These are phyloP conservation scores for Orthosia gothica DNA, from an alignment of 2,888 invertebrate genomes.

Conservation along the genomic window DNA sequence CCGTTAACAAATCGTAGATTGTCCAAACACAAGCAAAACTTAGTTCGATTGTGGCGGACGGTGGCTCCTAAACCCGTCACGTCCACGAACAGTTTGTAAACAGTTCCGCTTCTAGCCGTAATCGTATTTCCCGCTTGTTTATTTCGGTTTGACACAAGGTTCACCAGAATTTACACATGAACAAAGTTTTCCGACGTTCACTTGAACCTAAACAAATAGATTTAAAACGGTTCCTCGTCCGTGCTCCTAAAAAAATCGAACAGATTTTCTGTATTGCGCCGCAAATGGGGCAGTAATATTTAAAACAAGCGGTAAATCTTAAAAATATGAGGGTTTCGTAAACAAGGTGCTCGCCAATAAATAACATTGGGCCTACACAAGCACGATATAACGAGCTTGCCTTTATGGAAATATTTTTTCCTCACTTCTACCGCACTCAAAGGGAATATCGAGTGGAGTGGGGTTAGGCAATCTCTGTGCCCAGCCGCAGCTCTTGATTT, in stretches of 20 bases:
- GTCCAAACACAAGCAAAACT: constrained; percentile 75
- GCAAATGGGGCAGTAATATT: constrained; percentile 75
- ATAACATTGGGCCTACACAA: constrained; percentile 71
- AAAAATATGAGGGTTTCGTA: constrained; percentile 77
- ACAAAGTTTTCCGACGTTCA: constrained; percentile 73
- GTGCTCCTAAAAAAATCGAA: constrained; percentile 59
- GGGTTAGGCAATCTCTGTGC: constrained; percentile 46
- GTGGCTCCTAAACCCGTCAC: constrained; percentile 73
- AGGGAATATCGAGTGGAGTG: constrained; percentile 56
- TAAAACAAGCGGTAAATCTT: constrained; percentile 77
- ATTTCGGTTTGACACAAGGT: constrained; percentile 82
- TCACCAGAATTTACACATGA: constrained; percentile 74
- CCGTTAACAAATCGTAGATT: constrained; percentile 74
- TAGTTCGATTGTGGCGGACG: constrained; percentile 71
- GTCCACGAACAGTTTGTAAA: constrained; percentile 83
- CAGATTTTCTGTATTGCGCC: constrained; percentile 63
- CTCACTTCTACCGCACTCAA: constrained; percentile 58
- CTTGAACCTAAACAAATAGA: constrained; percentile 71
- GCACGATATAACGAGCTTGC: constrained; percentile 69
- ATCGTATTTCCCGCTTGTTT: constrained; percentile 85
- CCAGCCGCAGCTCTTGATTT: constrained; percentile 49
- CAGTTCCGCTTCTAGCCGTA: constrained; percentile 82
- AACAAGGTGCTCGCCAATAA: constrained; percentile 79
- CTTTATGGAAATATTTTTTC: constrained; percentile 70
- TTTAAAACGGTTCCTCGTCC: constrained; percentile 46